These are phyloP conservation scores for Catostomus latipinnis DNA, from an alignment of 2,797 vertebrate genomes.

Conservation along the genomic window DNA sequence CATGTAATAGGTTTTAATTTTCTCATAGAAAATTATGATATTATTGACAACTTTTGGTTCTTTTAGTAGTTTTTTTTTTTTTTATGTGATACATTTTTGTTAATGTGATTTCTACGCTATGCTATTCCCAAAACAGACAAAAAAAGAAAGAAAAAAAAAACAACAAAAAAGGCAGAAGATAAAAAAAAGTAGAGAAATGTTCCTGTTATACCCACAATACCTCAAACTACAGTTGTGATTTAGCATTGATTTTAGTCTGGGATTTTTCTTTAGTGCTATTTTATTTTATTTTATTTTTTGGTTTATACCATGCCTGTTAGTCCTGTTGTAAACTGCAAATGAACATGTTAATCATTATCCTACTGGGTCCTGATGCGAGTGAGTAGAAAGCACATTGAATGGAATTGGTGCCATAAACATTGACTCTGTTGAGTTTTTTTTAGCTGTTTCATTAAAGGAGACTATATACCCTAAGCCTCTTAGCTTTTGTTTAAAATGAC, in stretches of 20 bases:
- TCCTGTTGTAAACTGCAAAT: conserved; percentile 73
- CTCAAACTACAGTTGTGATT: conserved; percentile 91
- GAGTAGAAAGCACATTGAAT: conserved; percentile 71
- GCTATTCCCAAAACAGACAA: conserved; percentile 82
- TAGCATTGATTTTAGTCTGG: conserved; percentile 77
- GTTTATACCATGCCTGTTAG: conserved; percentile 79
- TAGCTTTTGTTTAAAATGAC: conserved; percentile 75
- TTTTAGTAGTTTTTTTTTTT: conserved; percentile 75
- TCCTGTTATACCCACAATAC: conserved; percentile 91
- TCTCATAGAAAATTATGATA: conserved; percentile 94
- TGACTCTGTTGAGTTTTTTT: conserved; percentile 81
- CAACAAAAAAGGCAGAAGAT: conserved; percentile 72
- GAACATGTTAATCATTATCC: conserved; percentile 75
- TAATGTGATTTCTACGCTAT: conserved; percentile 94
- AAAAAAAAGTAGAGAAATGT: conserved; percentile 77
- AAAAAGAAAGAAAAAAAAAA: conserved; percentile 59
- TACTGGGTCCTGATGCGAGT: conserved; percentile 78
- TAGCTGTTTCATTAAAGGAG: conserved; percentile 80
- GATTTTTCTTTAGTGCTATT: conserved; percentile 69
- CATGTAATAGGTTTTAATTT: conserved; percentile 91
- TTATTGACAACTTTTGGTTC: conserved; percentile 88
- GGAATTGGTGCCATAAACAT: conserved; percentile 80
- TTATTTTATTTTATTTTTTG: conserved; percentile 56
- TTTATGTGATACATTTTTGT: conserved; percentile 87
- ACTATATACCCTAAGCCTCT: conserved; percentile 74